Evolutionary conservation across 2,113 vertebrate species (phyloP).

Genomic region (Struthio camelus): DNA sequence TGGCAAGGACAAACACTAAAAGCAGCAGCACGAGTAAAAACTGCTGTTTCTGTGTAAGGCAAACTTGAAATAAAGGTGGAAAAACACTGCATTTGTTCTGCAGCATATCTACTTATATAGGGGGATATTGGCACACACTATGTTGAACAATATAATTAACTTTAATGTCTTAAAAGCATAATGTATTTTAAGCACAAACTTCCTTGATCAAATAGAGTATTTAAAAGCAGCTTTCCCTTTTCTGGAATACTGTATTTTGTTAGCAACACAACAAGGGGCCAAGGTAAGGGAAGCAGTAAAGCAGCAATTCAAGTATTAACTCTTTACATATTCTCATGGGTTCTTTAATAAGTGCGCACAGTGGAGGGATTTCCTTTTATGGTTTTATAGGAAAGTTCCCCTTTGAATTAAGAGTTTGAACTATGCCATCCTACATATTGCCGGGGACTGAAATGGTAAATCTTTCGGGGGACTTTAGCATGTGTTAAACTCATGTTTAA

Average conservation of each 20-base stretch:
- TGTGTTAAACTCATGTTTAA: background rate
- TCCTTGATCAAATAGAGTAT: background rate
- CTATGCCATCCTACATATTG: background rate
- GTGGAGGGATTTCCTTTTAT: slow-evolving; percentile 13
- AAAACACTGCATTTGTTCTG: background rate
- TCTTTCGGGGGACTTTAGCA: background rate
- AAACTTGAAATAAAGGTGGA: background rate
- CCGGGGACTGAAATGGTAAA: background rate
- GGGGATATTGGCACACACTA: background rate
- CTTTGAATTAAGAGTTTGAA: background rate
- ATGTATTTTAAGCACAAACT: background rate
- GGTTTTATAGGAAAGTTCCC: background rate
- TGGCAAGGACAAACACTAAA: background rate
- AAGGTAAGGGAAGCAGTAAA: background rate
- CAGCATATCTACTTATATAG: background rate
- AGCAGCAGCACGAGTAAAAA: background rate
- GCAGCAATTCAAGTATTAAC: background rate
- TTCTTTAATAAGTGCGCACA: background rate
- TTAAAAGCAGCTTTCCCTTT: background rate
- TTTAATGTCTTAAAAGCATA: background rate
- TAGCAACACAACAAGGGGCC: background rate
- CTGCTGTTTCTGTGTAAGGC: background rate
- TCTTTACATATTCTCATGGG: background rate
- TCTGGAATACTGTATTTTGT: background rate
- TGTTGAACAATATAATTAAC: background rate